Conservation (phyloP, 2,113 vertebrate species). For the Dryoscopus gambensis region DNA sequence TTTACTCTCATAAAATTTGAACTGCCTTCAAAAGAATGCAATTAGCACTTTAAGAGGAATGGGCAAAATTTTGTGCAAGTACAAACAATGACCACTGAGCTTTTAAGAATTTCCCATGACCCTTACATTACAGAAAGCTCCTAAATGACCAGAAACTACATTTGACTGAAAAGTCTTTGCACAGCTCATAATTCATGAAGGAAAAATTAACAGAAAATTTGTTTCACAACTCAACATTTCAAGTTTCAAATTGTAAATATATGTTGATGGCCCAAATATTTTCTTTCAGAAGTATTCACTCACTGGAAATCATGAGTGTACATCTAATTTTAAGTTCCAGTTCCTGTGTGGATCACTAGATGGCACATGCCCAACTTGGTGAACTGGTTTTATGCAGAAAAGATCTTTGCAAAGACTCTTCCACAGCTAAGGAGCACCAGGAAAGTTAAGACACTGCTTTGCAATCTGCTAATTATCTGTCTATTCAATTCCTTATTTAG, state of each 20-base stretch:
- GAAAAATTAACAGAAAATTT: not conserved
- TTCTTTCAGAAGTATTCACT: not conserved
- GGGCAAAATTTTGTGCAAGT: not conserved
- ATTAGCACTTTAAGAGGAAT: not conserved
- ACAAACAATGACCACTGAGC: not conserved
- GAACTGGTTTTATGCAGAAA: not conserved
- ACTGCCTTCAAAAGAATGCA: not conserved
- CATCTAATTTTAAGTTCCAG: not conserved
- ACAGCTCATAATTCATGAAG: not conserved
- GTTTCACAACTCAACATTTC: no score
- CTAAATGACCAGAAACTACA: not conserved
- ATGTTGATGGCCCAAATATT: no score
- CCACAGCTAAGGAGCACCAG: not conserved
- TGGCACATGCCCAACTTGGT: not conserved
- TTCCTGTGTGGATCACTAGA: not conserved
- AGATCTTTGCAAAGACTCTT: not conserved
- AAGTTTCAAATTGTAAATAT: not conserved
- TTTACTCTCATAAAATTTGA: not conserved
- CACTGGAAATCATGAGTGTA: no score
- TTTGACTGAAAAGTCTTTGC: not conserved
- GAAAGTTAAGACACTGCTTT: not conserved
- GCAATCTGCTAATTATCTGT: slow-evolving; percentile 22
- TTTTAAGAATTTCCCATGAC: not conserved
- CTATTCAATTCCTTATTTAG: not conserved
- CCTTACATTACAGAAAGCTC: not conserved